These are phyloP conservation scores for Suillia variegata DNA, from an alignment of 2,888 invertebrate species.

Conservation along the genomic window DNA sequence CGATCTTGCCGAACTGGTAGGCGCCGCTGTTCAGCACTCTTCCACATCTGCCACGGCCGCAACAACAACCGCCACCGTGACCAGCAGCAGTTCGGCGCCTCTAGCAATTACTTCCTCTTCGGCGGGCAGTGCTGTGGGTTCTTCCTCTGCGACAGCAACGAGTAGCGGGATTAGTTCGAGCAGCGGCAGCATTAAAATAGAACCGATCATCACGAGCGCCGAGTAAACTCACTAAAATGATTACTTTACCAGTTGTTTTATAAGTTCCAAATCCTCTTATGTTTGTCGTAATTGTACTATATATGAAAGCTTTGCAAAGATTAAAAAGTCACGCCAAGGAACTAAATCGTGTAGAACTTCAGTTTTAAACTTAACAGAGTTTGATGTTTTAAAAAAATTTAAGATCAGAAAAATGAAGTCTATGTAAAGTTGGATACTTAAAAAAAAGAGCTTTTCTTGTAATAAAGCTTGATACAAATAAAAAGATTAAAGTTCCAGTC, in stretches of 20 bases:
- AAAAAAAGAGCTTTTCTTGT: too few relatives aligned
- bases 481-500: too few relatives aligned
- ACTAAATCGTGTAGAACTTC: too few relatives aligned
- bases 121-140: constrained; percentile 34
- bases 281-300: too few relatives aligned
- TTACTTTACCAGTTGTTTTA: background rate
- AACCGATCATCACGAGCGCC: constrained; percentile 65
- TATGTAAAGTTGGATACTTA: too few relatives aligned
- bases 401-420: too few relatives aligned
- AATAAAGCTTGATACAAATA: too few relatives aligned
- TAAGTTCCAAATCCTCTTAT: background rate
- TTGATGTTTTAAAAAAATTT: too few relatives aligned
- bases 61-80: constrained; percentile 16
- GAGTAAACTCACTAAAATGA: constrained; percentile 34
- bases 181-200: constrained; percentile 72
- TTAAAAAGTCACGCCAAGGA: too few relatives aligned
- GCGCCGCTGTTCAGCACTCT: constrained; percentile 35
- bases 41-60: constrained; percentile 30
- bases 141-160: constrained; percentile 14
- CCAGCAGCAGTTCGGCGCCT: constrained; percentile 26
- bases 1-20: constrained; percentile 64
- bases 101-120: constrained; percentile 16
- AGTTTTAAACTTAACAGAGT: too few relatives aligned
- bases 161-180: constrained; percentile 36
- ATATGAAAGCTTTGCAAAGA: too few relatives aligned